Base-by-base conservation (phyloP, 2,797 vertebrate genomes). In the Lutjanus campechanus region DNA sequence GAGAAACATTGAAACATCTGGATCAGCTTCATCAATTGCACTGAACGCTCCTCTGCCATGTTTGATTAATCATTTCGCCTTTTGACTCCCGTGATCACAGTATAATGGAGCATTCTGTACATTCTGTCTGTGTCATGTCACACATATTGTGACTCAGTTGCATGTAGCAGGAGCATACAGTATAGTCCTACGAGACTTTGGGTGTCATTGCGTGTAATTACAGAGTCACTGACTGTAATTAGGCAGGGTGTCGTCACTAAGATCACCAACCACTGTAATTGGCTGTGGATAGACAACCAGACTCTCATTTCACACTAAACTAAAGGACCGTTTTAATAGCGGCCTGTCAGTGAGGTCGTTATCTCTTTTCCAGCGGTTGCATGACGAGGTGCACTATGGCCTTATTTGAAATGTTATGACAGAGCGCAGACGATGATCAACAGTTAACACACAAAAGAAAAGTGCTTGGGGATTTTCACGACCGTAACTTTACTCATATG, bases 131-230 rank as follows among this genome's bases (percentile, higher is more conserved):
- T 17, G 8, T 53, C 19, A 4, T 36, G 53, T 66, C 40, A 12
- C 46, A 11, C 19, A 40, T 64, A 62, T 59, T 69, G 50, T 11
- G 29, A 16, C 46, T 54, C 40, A 22, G 46, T 36, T 40, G 55
- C 11, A 25, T 15, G 22, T 20, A 25, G 43, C 46, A 49, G 36
- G 49, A 74, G 53, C 50, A 47, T 51, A n/a, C 25, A 43, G 36
- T 47, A 22, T 40, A 29, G 77, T 74, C 78, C 66, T 54, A 4
- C 4, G 69, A 87, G 80, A 70, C 78, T 49, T 55, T 44, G 79
- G 83, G 79, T 85, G 88, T 90, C 87, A 77, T 11, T 87, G 72
- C 46, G 29, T 64, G 60, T 90, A 89, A 93, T 91, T 90, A 84
- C 80, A 88, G 76, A 66, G 79, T 47, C 47, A 54, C 61, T 83